A percentile compares a stretch with the other conserved stretches of the same genome.
phyloP scores from a whole-genome alignment of 2,888 invertebrate genomes.

The Poecilus cupreus region DNA sequence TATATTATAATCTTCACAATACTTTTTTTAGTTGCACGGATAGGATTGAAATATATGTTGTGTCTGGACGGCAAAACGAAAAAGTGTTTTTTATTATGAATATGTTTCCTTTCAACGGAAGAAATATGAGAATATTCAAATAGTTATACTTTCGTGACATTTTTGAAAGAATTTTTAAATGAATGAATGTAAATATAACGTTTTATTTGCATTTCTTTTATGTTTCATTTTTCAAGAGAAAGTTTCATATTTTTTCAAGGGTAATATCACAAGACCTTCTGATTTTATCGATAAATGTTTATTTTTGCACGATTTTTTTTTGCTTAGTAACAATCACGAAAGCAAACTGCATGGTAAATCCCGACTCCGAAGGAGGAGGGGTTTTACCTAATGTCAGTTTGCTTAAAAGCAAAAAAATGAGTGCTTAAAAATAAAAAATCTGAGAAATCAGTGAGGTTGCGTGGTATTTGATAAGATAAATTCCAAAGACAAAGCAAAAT shows the following conservation, averaged over 20 bases:
- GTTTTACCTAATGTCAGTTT: too few species aligned
- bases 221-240: neutral
- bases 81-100: slow-evolving; percentile 8
- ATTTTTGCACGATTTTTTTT: too few species aligned
- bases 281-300: neutral
- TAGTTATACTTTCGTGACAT: slow-evolving; percentile 2
- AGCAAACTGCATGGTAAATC: too few species aligned
- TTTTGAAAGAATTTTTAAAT: slow-evolving; percentile 16
- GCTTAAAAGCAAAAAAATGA: too few species aligned
- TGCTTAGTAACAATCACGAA: too few species aligned
- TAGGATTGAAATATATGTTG: too few species aligned
- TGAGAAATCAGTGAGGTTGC: too few species aligned
- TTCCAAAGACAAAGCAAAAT: too few species aligned
- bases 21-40: neutral
- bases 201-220: slow-evolving; percentile 13
- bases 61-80: neutral
- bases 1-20: neutral
- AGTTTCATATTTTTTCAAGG: neutral
- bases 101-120: neutral
- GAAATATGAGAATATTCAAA: neutral
- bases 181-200: slow-evolving; percentile 17
- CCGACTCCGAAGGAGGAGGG: too few species aligned
- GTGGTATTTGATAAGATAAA: too few species aligned
- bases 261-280: too few species aligned
- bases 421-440: too few species aligned